Evolutionary conservation across 2,797 vertebrate genomes (phyloP), one percentile per base, ranked within the genome.

Genomic region (Hirundo rustica): DNA sequence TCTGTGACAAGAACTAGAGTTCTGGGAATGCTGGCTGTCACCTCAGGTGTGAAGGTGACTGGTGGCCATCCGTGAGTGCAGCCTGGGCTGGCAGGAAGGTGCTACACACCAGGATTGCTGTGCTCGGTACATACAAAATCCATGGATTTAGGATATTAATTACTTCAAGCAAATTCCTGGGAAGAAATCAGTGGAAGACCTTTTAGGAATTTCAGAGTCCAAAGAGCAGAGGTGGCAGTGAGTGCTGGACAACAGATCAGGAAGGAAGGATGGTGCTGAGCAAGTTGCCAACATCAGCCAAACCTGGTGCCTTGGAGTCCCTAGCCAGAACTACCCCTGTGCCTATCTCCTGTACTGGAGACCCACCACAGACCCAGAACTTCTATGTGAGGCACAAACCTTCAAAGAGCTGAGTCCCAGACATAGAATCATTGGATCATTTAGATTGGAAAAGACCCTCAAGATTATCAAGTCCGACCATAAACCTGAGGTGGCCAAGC

Each of bases 401-500:
- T 78, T 48, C 38, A 36, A 22, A 26, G 71, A 64, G 22, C 4
- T 34, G 42, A 61, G 15, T 47, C 32, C 36, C 48, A 71, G 34
- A 32, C 5, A 2, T 11, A 16, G 62, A 51, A 38, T 38, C 7
- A 20, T 26, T 40, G 54, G 38, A 51, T 61, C 15, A 40, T 77
- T 61, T 55, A 11, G 32, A 13, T 45, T 72, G 60, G 29, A 55
- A 77, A 72, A 66, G 25, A 44, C 32, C 9, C 21, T 83, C 50
- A 17, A 30, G 32, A 23, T 38, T 36, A 47, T 54, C 16, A 40
- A 67, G 23, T 73, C 42, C 0, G 0, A 50, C 32, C 0, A 1
- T 62, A 38, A 50, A 44, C 8, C 20, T 78, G 62, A 36, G 19
- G n/a, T 25, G 16, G 61, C 48, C 3, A 3, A 22, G 42, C 27